Conservation (phyloP, 2,113 vertebrate species). For the Gopherus evgoodei region DNA sequence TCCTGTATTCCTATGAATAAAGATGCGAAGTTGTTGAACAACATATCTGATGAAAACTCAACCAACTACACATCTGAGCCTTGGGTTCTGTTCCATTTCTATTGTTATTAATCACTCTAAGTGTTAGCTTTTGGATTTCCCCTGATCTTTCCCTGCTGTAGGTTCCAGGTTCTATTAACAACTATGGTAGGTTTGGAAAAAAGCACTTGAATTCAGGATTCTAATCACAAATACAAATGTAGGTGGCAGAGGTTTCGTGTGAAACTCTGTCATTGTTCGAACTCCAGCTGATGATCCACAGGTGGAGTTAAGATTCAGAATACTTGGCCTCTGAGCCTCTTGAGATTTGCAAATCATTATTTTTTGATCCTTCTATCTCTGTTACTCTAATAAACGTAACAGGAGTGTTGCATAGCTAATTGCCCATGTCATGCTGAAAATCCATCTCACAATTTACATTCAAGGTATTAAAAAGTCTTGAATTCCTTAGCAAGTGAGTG, state of each 20-base stretch:
- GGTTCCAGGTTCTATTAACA: slow-evolving; percentile 36
- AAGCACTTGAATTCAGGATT: slow-evolving; percentile 6
- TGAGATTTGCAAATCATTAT: neutral
- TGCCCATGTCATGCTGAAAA: neutral
- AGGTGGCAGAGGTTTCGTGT: slow-evolving; percentile 21
- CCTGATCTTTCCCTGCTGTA: neutral
- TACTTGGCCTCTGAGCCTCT: neutral
- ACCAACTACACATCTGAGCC: neutral
- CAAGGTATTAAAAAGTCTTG: neutral
- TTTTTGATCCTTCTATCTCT: neutral
- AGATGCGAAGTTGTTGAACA: neutral
- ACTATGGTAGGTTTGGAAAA: neutral
- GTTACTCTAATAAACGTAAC: neutral
- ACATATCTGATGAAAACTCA: neutral
- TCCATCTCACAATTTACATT: neutral
- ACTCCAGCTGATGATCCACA: neutral
- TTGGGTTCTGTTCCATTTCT: neutral
- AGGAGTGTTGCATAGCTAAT: neutral
- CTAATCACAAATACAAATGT: slow-evolving; percentile 30
- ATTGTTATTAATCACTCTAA: neutral
- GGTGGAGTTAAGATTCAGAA: neutral
- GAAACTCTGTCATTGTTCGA: slow-evolving; percentile 40
- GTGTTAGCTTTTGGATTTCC: neutral
- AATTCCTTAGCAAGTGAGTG: slow-evolving; percentile 1
- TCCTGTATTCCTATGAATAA: neutral